phyloP scores from a whole-genome alignment of 2,113 vertebrate species.

The Bubo bubo region DNA sequence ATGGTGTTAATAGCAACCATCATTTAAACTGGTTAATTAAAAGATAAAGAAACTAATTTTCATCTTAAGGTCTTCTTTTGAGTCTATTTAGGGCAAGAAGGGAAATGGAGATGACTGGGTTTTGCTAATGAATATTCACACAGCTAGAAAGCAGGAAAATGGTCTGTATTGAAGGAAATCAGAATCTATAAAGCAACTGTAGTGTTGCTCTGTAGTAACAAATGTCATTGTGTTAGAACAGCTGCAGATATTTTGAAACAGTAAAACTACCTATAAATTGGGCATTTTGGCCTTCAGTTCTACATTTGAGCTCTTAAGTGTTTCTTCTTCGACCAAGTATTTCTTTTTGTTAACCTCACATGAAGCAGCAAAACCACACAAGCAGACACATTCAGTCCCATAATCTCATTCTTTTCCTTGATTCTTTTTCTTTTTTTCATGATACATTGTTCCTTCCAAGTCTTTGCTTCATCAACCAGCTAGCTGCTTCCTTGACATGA shows the following conservation, averaged over 20 bases:
- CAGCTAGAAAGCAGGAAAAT: not conserved
- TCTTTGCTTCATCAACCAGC: not conserved
- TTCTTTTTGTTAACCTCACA: not conserved
- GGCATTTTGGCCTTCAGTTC: not conserved
- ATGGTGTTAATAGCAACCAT: not conserved
- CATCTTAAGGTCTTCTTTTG: not conserved
- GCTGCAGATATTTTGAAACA: not conserved
- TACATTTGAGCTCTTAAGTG: not conserved
- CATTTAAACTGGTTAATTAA: not conserved
- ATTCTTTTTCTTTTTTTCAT: not conserved
- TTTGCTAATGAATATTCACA: not conserved
- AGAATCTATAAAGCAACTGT: not conserved
- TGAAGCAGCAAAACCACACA: not conserved
- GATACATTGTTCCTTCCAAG: not conserved
- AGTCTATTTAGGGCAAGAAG: not conserved
- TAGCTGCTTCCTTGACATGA: not conserved
- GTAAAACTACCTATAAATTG: not conserved
- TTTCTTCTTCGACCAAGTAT: not conserved
- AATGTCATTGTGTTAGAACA: not conserved
- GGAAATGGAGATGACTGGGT: not conserved
- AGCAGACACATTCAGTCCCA: not conserved
- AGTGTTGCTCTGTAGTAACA: not conserved
- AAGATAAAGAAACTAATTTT: not conserved
- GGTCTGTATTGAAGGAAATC: not conserved
- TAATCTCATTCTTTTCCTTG: not conserved